phyloP scores from a whole-genome alignment of 2,888 invertebrate species.

The Tenthredo notha region DNA sequence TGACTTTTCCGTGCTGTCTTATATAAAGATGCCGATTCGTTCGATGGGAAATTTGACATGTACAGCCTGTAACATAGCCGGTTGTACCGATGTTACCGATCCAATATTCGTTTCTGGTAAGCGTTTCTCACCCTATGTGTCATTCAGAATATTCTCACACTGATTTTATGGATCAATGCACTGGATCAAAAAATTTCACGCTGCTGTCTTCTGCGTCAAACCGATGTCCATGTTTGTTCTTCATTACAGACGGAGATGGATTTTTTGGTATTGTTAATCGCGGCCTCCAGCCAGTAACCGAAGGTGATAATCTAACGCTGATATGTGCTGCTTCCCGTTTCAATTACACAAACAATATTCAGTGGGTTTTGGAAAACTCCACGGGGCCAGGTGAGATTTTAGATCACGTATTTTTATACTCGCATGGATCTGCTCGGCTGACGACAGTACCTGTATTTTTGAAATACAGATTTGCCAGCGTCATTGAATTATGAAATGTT shows the following conservation, averaged over 20 bases:
- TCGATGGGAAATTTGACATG: conserved; percentile 73
- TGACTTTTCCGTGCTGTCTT: not conserved
- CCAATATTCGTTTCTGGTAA: conserved; percentile 61
- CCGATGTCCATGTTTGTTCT: not conserved
- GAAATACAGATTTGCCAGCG: not conserved
- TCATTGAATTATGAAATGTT: not conserved
- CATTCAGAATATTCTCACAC: not conserved
- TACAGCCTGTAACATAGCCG: conserved; percentile 72
- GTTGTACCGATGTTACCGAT: conserved; percentile 65
- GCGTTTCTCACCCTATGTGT: not conserved
- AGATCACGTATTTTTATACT: not conserved
- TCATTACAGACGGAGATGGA: conserved; percentile 77
- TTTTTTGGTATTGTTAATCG: conserved; percentile 78
- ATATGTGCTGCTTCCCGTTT: conserved; percentile 82
- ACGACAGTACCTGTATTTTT: not conserved
- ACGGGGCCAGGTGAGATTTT: conserved; percentile 38
- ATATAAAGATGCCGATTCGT: not conserved
- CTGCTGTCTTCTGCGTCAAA: not conserved
- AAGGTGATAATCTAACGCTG: conserved; percentile 81
- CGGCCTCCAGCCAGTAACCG: conserved; percentile 74
- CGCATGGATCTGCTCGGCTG: not conserved
- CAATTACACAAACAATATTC: conserved; percentile 77
- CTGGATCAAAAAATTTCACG: not conserved
- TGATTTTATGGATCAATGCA: not conserved
- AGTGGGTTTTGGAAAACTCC: conserved; percentile 78